Evolutionary conservation across 2,797 vertebrate genomes (phyloP).

Genomic region (Acanthurus tractus): DNA sequence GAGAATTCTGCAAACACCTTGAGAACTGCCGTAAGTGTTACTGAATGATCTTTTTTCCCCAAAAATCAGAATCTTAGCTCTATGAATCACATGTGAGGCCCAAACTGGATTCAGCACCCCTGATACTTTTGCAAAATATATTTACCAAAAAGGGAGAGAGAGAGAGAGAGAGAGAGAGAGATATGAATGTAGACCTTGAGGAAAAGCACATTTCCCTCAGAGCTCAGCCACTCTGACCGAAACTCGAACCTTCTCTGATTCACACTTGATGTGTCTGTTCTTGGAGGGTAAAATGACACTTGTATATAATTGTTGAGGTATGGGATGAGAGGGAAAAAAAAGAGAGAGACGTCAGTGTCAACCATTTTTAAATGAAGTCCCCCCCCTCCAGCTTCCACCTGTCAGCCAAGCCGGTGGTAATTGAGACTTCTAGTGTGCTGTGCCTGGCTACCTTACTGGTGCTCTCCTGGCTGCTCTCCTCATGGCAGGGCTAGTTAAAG

Average conservation of each 20-base stretch:
- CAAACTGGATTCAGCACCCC: not conserved
- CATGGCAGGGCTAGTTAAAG: slow-evolving; percentile 96
- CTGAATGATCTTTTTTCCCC: not conserved
- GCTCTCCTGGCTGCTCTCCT: slow-evolving; percentile 86
- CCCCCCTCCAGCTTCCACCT: slow-evolving; percentile 77
- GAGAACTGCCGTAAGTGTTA: not conserved
- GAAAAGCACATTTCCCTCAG: slow-evolving; percentile 50
- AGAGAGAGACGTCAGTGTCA: slow-evolving; percentile 82
- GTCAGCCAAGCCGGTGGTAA: slow-evolving; percentile 87
- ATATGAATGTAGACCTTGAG: slow-evolving; percentile 44
- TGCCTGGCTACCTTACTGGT: slow-evolving; percentile 86
- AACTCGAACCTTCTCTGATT: slow-evolving; percentile 67
- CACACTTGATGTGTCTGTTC: slow-evolving; percentile 75
- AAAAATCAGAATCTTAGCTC: not conserved
- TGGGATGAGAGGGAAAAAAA: slow-evolving; percentile 34
- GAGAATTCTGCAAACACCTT: not conserved
- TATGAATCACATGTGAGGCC: not conserved
- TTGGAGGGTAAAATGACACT: slow-evolving; percentile 80
- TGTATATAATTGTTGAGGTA: slow-evolving; percentile 81
- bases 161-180: slow-evolving; percentile 14
- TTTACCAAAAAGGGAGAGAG: slow-evolving; percentile 19
- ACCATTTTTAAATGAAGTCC: slow-evolving; percentile 79
- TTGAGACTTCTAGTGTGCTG: slow-evolving; percentile 91
- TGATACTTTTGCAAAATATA: not conserved
- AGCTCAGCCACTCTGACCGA: slow-evolving; percentile 42